phyloP scores from a whole-genome alignment of 2,113 vertebrate species.

The Galbula dea region DNA sequence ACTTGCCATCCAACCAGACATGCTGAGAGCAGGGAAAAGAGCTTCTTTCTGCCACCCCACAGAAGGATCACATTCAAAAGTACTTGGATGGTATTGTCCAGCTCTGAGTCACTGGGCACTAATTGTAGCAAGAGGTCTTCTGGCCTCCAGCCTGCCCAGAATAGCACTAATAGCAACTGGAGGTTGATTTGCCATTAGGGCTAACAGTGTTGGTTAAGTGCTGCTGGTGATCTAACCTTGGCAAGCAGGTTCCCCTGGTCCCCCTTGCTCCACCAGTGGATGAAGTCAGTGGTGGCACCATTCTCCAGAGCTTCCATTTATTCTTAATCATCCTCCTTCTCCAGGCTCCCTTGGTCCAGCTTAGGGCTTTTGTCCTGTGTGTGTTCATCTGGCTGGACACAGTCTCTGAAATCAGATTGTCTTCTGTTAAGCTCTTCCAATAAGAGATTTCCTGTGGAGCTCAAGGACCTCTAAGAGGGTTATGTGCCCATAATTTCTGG shows the following conservation, averaged over 20 bases:
- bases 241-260: constrained; percentile 7
- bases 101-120: neutral
- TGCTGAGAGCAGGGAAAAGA: neutral
- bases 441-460: constrained; percentile 49
- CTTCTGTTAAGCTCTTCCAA: neutral
- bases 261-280: neutral
- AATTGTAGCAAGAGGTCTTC: neutral
- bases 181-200: neutral
- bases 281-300: neutral
- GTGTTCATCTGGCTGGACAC: neutral
- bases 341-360: neutral
- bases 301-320: neutral
- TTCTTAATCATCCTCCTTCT: neutral
- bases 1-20: neutral
- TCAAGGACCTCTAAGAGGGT: constrained; percentile 15
- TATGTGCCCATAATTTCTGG: neutral
- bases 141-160: neutral
- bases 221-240: neutral
- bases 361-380: neutral
- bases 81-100: neutral
- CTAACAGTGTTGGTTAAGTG: neutral
- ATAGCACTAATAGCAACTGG: neutral
- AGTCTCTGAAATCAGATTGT: neutral
- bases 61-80: neutral
- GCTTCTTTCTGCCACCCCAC: neutral